Base-by-base conservation (phyloP, 1,140 invertebrate genomes). In the Leptinotarsa defecta region DNA sequence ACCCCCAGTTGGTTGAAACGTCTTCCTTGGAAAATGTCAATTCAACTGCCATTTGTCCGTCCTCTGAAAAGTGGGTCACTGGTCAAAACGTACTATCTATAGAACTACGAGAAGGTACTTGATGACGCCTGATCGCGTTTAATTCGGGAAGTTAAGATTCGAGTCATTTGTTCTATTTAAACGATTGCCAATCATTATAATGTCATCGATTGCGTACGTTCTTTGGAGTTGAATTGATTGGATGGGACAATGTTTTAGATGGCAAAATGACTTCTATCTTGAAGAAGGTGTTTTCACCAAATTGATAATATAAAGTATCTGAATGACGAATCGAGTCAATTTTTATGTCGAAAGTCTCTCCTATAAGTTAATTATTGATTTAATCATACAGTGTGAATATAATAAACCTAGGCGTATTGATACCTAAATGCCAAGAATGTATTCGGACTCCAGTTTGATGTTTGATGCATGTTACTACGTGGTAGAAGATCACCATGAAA, bases 1-100 rank as follows among this genome's bases (percentile, higher is more conserved):
- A 97, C 71, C 95, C 95, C 95, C 95, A 98, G 72, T 93, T 90
- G 70, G 88, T 88, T 76, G 88, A 89, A 20, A 49, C 48, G 80
- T 91, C 89, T 76, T 89, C 88, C 85, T 90, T 91, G 65, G 88
- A 87, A 82, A 92, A 89, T 83, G 90, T 90, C 74, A 89, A 83
- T 79, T 88, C 87, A 70, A 88, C 77, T 79, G 87, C 87, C 88
- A 89, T 88, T 57, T 57, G 52, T 3, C 17, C n/a, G n/a, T 19
- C 15, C 4, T 17, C 15, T 19, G 52, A 57, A 6, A 57, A 57
- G 15, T 57, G 52, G 52, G 52, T 57, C 52, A 57, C 52, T 57
- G n/a, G n/a, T 57, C 15, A 57, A 15, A 57, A 57, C 52, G 52
- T 57, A 57, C 52, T 57, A 57, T 57, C 52, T 57, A 57, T 57